Conservation (phyloP, 2,888 invertebrate species). For the Eristalis tenax region DNA sequence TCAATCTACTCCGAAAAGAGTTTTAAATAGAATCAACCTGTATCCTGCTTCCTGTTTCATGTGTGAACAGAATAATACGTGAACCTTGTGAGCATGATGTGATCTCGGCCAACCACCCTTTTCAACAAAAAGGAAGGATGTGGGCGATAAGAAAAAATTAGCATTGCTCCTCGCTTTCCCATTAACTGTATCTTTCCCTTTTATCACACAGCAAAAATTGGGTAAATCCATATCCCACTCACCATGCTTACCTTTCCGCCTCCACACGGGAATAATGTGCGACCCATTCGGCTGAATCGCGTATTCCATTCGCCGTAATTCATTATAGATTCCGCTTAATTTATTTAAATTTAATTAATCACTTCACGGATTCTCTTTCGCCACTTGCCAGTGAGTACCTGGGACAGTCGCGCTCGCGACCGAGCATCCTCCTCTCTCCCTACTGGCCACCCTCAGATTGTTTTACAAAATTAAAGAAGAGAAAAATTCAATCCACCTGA, state of each 20-base stretch:
- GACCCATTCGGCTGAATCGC: background rate
- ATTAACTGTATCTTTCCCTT: background rate
- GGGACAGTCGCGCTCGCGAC: background rate
- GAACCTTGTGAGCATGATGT: background rate
- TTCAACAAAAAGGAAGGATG: background rate
- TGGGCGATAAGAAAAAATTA: background rate
- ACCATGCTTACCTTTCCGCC: background rate
- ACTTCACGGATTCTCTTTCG: background rate
- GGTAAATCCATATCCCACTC: background rate
- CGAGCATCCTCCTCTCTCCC: background rate
- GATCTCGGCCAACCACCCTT: background rate
- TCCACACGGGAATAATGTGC: background rate
- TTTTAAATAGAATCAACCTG: background rate
- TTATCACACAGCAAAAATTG: background rate
- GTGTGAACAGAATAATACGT: background rate
- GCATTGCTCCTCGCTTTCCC: background rate
- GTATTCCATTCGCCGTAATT: background rate
- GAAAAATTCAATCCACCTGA: background rate
- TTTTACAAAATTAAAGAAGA: background rate
- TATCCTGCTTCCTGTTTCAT: background rate
- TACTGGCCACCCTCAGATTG: background rate
- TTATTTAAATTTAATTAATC: conserved; percentile 14
- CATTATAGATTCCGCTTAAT: conserved; percentile 1
- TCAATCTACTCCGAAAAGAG: background rate
- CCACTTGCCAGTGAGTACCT: background rate